phyloP scores from a whole-genome alignment of 92 coral and sea anemone species.

The Porites evermanni region DNA sequence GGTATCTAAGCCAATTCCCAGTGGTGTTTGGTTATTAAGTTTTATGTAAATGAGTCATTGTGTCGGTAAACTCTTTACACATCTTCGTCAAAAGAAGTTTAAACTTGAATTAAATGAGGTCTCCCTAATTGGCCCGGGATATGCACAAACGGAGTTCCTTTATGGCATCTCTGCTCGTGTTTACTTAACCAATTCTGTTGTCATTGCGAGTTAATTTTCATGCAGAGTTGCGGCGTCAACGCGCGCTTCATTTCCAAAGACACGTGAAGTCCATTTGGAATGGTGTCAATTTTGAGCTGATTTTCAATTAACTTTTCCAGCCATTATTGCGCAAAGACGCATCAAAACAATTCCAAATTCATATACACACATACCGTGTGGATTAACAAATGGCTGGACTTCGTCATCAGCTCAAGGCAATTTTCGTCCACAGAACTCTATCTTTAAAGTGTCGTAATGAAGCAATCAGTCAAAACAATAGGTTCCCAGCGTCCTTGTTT shows the following conservation, averaged over 20 bases:
- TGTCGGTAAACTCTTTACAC: constrained; percentile 55
- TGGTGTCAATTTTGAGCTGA: background rate
- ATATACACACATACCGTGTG: background rate
- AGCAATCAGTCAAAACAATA: constrained; percentile 13
- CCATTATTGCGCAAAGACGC: background rate
- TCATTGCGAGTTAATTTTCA: constrained; percentile 31
- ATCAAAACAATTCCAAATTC: background rate
- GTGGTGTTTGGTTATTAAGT: constrained; percentile 18
- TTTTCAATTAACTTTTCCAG: constrained; percentile 1
- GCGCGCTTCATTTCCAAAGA: constrained; percentile 19
- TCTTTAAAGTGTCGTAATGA: background rate
- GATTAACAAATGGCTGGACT: constrained; percentile 12
- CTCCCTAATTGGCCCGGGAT: constrained; percentile 69
- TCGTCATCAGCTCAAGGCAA: constrained; percentile 3
- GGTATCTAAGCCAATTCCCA: constrained; percentile 37
- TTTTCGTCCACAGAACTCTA: constrained; percentile 1
- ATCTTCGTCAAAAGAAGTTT: constrained; percentile 73
- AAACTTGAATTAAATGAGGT: constrained; percentile 63
- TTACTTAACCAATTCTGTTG: constrained; percentile 60
- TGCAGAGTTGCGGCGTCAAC: constrained; percentile 11
- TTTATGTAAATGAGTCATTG: constrained; percentile 69
- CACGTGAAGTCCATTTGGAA: constrained; percentile 36
- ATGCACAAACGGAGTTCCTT: constrained; percentile 44
- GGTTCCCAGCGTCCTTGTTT: constrained; percentile 6
- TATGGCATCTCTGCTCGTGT: constrained; percentile 49